A percentile compares a stretch with the other conserved stretches of the same genome.
Evolutionary conservation across 2,888 invertebrate genomes (phyloP).

Genomic region (Ophraella communa): DNA sequence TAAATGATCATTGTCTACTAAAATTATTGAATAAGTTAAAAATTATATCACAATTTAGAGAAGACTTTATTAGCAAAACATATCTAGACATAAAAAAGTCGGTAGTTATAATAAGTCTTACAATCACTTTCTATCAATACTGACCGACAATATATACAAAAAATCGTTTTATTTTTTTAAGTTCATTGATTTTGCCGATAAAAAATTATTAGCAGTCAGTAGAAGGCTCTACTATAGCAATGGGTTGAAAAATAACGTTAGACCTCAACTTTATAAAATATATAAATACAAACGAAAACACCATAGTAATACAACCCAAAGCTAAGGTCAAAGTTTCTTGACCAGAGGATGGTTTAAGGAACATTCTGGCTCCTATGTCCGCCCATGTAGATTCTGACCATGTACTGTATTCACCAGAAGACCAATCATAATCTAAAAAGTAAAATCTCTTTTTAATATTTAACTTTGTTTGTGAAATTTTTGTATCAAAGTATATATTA

Average conservation of each 20-base stretch:
- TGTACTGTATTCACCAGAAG: conserved; percentile 78
- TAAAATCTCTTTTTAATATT: no score
- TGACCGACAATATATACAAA: neutral
- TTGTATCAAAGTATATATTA: no score
- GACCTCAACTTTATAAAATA: conserved; percentile 63
- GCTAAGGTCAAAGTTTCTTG: conserved; percentile 65
- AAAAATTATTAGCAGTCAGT: conserved; percentile 43
- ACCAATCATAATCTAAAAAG: conserved; percentile 75
- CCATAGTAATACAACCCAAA: conserved; percentile 62
- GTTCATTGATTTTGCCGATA: no score
- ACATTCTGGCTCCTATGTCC: conserved; percentile 76
- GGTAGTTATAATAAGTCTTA: no score
- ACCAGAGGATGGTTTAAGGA: conserved; percentile 72
- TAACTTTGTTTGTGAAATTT: no score
- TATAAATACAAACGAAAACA: conserved; percentile 63
- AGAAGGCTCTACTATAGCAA: conserved; percentile 41
- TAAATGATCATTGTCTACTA: neutral
- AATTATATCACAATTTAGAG: conserved; percentile 4
- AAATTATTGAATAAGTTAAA: conserved; percentile 1
- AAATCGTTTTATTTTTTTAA: neutral
- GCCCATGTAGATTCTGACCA: conserved; percentile 92
- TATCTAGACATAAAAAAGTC: no score
- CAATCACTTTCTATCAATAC: neutral
- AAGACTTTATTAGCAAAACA: neutral
- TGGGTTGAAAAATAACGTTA: conserved; percentile 58